These are phyloP conservation scores for Zoanthus gigantus DNA, from an alignment of 92 coral and sea anemone species.

Conservation along the genomic window DNA sequence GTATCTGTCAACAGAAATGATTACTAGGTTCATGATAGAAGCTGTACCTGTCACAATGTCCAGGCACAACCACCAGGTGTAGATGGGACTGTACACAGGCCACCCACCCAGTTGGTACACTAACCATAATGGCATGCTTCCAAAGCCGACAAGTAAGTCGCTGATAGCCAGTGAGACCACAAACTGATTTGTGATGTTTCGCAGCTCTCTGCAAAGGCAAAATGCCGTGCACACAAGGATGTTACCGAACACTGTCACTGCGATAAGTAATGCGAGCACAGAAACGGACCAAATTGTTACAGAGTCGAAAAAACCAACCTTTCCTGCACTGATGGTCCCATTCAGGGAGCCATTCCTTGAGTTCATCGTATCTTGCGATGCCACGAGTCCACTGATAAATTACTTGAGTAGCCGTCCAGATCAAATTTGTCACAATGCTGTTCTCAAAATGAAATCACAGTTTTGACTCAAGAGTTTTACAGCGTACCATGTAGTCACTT, in stretches of 20 bases:
- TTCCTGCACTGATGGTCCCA: neutral
- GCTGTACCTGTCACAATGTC: conserved; percentile 87
- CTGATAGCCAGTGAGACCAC: conserved; percentile 83
- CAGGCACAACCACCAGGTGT: conserved; percentile 76
- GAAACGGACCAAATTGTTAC: conserved; percentile 68
- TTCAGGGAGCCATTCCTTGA: conserved; percentile 18
- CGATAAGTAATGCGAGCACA: conserved; percentile 70
- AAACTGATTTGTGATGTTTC: conserved; percentile 85
- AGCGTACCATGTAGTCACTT: neutral
- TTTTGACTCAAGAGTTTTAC: neutral
- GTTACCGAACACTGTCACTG: conserved; percentile 82
- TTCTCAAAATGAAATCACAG: neutral
- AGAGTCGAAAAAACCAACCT: conserved; percentile 24
- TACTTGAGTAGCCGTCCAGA: neutral
- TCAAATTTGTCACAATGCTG: neutral
- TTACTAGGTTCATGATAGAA: conserved; percentile 87
- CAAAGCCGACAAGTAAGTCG: conserved; percentile 86
- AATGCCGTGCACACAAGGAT: conserved; percentile 84
- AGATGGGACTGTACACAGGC: conserved; percentile 64
- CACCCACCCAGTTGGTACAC: conserved; percentile 59
- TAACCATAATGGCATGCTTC: conserved; percentile 87
- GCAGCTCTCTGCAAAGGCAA: conserved; percentile 72
- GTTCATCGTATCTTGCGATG: neutral
- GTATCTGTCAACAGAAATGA: conserved; percentile 83
- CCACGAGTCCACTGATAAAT: neutral